These are phyloP conservation scores for Uromys caudimaculatus DNA, from an alignment of 2,797 vertebrate species.

Conservation along the genomic window DNA sequence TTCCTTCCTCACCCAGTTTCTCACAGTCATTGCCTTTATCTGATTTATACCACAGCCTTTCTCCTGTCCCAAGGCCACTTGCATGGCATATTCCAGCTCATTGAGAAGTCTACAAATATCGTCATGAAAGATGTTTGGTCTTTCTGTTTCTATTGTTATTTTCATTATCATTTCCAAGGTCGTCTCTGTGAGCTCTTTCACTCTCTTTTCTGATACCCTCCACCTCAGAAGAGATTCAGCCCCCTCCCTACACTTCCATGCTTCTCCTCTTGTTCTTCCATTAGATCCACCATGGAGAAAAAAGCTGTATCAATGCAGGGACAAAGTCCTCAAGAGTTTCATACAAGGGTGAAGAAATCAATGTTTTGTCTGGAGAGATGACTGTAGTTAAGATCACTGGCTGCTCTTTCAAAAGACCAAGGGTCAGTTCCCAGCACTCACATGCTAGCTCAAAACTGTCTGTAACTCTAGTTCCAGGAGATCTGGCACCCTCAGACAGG, in stretches of 20 bases:
- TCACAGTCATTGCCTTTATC: not conserved
- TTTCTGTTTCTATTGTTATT: not conserved
- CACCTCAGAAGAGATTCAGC: not conserved
- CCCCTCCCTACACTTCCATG: fast-evolving
- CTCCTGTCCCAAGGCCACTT: not conserved
- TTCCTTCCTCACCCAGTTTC: not conserved
- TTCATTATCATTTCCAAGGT: not conserved
- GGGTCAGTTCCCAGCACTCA: not conserved
- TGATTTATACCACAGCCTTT: not conserved
- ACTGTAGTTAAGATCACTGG: not conserved
- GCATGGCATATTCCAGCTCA: not conserved
- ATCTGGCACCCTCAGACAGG: not conserved
- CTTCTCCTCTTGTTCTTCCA: fast-evolving
- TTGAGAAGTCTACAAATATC: not conserved
- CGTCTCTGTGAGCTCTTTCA: not conserved
- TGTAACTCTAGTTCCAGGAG: not conserved
- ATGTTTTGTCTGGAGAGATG: not conserved
- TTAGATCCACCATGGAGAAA: not conserved
- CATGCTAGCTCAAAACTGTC: not conserved
- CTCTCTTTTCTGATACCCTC: not conserved
- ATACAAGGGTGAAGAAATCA: not conserved
- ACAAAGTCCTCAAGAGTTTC: not conserved
- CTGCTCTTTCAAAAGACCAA: not conserved
- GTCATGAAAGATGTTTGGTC: not conserved
- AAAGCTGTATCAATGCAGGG: not conserved